These are phyloP conservation scores for Palythoa grandiflora DNA, from an alignment of 92 coral and sea anemone species.

Conservation along the genomic window DNA sequence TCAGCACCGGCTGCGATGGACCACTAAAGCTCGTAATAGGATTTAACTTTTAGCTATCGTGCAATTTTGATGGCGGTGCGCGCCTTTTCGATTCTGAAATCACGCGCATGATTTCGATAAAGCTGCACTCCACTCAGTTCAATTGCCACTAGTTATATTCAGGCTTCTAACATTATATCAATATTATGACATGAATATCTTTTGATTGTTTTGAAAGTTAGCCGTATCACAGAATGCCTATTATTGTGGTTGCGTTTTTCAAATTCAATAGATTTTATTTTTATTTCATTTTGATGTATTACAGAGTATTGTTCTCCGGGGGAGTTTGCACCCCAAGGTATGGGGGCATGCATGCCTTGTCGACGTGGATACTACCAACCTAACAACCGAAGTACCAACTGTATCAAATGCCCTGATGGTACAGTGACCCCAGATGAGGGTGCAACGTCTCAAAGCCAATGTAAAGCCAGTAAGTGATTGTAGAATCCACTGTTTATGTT, in stretches of 20 bases:
- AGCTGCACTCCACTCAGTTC: too few species aligned
- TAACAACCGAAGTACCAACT: conserved; percentile 46
- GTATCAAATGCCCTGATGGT: conserved; percentile 66
- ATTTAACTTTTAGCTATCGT: too few species aligned
- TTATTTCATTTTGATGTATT: not conserved
- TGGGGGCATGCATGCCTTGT: conserved; percentile 75
- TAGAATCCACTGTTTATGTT: too few species aligned
- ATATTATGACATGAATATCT: too few species aligned
- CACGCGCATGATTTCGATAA: too few species aligned
- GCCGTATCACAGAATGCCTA: not conserved
- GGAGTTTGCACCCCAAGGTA: conserved; percentile 54
- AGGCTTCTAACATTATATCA: too few species aligned
- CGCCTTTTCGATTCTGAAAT: too few species aligned
- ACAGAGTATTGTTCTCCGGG: conserved; percentile 45
- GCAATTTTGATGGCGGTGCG: too few species aligned
- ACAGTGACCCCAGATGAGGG: conserved; percentile 66
- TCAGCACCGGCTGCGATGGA: too few species aligned
- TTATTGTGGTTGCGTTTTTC: too few species aligned
- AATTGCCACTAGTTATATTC: too few species aligned
- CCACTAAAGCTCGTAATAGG: too few species aligned
- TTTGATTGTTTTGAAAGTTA: not conserved
- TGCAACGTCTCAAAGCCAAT: conserved; percentile 53
- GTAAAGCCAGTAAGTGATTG: conserved; percentile 53
- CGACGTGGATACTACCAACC: conserved; percentile 70
- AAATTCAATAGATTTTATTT: not conserved